A percentile compares a stretch with the other conserved stretches of the same genome.
Evolutionary conservation across 1,140 invertebrate species (phyloP).

Genomic region (Wiebesia pumilae): DNA sequence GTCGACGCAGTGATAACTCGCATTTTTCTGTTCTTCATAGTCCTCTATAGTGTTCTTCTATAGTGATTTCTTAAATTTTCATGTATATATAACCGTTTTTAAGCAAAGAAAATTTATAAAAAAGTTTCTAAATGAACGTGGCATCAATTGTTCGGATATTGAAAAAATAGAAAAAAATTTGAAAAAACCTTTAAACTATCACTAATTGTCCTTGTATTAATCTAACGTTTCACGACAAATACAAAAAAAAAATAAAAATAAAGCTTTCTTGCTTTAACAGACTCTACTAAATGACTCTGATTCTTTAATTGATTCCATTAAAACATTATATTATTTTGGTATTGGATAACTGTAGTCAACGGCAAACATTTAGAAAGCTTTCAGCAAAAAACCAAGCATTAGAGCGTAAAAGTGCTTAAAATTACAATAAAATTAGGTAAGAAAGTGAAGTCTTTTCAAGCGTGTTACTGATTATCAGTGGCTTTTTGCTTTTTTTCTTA

Average conservation of each 20-base stretch:
- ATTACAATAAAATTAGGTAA: constrained; percentile 13
- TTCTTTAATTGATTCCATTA: constrained; percentile 40
- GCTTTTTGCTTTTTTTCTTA: constrained; percentile 64
- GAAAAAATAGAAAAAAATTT: neutral
- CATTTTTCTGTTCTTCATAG: neutral
- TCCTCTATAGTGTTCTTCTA: neutral
- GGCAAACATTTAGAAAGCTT: constrained; percentile 21
- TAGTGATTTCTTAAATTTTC: neutral
- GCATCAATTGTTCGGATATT: neutral
- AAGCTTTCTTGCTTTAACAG: too few relatives aligned
- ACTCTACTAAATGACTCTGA: neutral
- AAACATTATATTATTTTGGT: constrained; percentile 58
- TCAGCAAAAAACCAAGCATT: neutral
- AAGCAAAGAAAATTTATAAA: neutral
- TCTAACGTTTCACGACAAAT: too few relatives aligned
- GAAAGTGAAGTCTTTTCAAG: constrained; percentile 45
- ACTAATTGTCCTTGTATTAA: too few relatives aligned
- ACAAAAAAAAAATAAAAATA: too few relatives aligned
- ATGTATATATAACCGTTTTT: neutral
- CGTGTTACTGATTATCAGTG: constrained; percentile 22
- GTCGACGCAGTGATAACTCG: constrained; percentile 34
- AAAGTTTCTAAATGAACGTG: neutral
- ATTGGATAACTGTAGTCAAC: constrained; percentile 69
- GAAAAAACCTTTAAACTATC: too few relatives aligned
- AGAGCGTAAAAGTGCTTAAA: constrained; percentile 10